Evolutionary conservation across 2,113 vertebrate genomes (phyloP).

Genomic region (Protobothrops mucrosquamatus): DNA sequence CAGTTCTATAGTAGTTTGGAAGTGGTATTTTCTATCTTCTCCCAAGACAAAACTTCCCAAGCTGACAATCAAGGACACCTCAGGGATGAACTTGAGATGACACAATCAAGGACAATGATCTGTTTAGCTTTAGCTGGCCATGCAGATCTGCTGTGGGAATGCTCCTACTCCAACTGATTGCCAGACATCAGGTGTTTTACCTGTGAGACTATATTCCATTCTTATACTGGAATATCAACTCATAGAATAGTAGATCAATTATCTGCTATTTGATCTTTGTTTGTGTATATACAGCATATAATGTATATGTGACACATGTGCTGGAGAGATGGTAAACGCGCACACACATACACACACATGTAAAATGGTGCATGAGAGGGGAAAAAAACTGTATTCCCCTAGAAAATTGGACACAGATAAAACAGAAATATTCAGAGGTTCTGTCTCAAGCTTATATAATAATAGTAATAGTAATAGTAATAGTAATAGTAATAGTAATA

Average conservation of each 20-base stretch:
- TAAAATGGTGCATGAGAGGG: background rate
- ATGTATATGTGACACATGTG: background rate
- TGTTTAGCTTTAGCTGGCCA: background rate
- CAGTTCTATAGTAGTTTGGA: background rate
- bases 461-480: no score
- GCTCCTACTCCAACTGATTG: background rate
- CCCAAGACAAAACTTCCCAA: background rate
- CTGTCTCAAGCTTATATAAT: background rate
- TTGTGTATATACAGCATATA: background rate
- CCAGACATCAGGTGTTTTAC: background rate
- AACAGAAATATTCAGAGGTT: background rate
- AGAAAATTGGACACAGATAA: background rate
- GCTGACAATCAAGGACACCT: background rate
- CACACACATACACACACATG: no score
- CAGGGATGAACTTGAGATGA: background rate
- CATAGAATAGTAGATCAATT: background rate
- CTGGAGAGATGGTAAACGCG: background rate
- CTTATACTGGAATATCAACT: background rate
- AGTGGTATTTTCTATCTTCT: background rate
- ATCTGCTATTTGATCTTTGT: background rate
- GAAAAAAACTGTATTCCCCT: background rate
- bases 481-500: no score
- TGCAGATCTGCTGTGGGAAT: background rate
- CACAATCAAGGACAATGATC: background rate
- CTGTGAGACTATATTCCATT: background rate